Evolutionary conservation across 1,140 invertebrate genomes (phyloP), one percentile per base, ranked within the genome.

Genomic region (Apis dorsata): DNA sequence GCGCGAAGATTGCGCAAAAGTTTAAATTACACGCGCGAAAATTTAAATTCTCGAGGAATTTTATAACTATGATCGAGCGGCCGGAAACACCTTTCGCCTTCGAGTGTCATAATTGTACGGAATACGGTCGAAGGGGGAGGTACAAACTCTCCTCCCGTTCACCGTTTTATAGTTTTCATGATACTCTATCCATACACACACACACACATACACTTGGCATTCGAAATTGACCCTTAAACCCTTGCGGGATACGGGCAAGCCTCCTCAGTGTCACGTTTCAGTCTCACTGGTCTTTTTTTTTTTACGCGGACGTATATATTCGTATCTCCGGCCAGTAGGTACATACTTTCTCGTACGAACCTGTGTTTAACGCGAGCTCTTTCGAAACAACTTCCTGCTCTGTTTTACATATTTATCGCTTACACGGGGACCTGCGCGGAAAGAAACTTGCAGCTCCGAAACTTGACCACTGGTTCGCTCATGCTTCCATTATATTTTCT

Each of bases 321-420:
- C 70, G n/a, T 73, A 65, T 60, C 34, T 66, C 53, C 59, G 15
- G 63, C 8, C 11, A 65, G 63, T n/a, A 55, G 15, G 12, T 15
- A 24, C 66, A 49, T 53, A 71, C 69, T 62, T 73, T 34, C 51
- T 55, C 51, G 59, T 63, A 63, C 21, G 28, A 53, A 65, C 65
- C 49, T 55, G 12, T 34, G 53, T 69, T 79, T 49, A 79, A 59
- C 53, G 53, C 1, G 53, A 57, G 77, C 55, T n/a, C 55, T 55
- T 49, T 60, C 77, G 66, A 49, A 70, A 70, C 66, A 55, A 79
- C 77, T 79, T 79, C 77, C 77, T 70, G 77, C 60, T 59, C 28
- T 28, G 66, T 70, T 79, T 79, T 79, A 68, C 77, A 79, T 79
- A 65, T 79, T 79, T 79, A 79, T 79, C 77, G 49, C 34, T 70